phyloP scores from a whole-genome alignment of 1,140 invertebrate species.

The Pogonomyrmex barbatus region DNA sequence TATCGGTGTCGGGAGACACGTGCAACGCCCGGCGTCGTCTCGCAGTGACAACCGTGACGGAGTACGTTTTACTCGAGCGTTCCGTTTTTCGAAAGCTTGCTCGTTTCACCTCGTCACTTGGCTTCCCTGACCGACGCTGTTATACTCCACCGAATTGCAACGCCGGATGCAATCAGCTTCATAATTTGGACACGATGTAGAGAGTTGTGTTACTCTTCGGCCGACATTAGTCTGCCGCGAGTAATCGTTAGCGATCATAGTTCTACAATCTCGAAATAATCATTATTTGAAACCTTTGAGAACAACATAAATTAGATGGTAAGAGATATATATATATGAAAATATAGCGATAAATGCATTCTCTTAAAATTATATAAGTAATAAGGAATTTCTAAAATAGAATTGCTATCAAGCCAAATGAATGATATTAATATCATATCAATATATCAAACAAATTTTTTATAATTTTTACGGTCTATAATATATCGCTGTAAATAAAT shows the following conservation, averaged over 20 bases:
- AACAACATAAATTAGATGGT: background rate
- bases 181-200: background rate
- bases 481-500: background rate
- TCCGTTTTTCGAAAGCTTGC: constrained; percentile 47
- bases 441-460: background rate
- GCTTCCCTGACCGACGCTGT: constrained; percentile 50
- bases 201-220: background rate
- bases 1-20: constrained; percentile 21
- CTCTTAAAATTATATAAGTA: background rate
- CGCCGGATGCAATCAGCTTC: constrained; percentile 37
- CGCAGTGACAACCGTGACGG: constrained; percentile 58
- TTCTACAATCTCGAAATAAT: background rate
- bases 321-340: background rate
- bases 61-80: constrained; percentile 56
- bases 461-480: background rate
- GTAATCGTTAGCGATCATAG: background rate
- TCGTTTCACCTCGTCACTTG: constrained; percentile 57
- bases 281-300: background rate
- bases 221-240: background rate
- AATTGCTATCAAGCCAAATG: constrained; percentile 2
- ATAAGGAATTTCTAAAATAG: background rate
- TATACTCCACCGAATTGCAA: constrained; percentile 53
- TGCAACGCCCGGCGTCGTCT: constrained; percentile 46
- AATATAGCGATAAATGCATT: background rate
- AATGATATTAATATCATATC: constrained; percentile 20